Evolutionary conservation across 2,888 invertebrate genomes (phyloP), one percentile per base, ranked within the genome.

Genomic region (Eupithecia vulgata): DNA sequence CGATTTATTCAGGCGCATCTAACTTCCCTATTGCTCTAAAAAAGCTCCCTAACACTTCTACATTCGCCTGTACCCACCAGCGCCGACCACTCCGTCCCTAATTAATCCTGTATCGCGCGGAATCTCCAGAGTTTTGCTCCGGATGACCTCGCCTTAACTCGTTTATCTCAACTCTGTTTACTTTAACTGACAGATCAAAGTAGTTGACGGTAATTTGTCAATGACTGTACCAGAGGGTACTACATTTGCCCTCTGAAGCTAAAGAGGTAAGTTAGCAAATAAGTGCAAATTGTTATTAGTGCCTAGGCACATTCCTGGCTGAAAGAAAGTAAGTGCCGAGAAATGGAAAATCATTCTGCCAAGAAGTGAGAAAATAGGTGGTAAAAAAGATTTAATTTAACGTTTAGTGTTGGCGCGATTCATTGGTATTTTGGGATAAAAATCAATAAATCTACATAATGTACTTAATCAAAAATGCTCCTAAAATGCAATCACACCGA

Each of bases 71-170:
- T 91, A 88, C 87, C 76, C 75, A 78, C 83, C 82, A 83, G 80
- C 84, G 81, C 71, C 87, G 90, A 88, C 92, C 91, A 92, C 87
- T 88, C 80, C 88, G 86, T 89, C 88, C 89, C 90, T 91, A 93
- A 93, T 94, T 91, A 93, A 93, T 92, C 91, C 90, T 87, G 89
- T 91, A 92, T 92, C 91, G 88, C 81, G 83, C 77, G 76, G 83
- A 84, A 81, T 85, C 89, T 87, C 88, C 80, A 74, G 88, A 87
- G 89, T 84, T 85, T 83, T 85, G 84, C 86, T 85, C 86, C 86
- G 89, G 90, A 91, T 92, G 92, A 92, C 92, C 92, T 88, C 78
- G 79, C 79, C 84, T 84, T 88, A 87, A 90, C 86, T 88, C 84
- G 81, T 82, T 89, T 87, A 86, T 76, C 80, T 83, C 77, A 83